Conservation (phyloP, 2,888 invertebrate species). For the Pristionchus fissidentatus region DNA sequence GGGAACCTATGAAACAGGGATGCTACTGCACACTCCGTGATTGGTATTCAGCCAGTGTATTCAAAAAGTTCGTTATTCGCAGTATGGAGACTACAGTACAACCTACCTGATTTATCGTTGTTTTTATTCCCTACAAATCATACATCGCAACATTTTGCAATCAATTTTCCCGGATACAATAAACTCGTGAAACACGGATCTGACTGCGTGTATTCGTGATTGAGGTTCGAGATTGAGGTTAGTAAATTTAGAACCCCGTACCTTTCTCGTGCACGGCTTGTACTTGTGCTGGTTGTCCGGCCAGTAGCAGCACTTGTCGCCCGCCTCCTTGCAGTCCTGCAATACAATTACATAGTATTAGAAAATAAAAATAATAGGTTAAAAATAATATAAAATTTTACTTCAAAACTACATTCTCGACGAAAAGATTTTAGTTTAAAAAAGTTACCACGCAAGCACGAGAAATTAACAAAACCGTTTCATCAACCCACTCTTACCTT, state of each 20-base stretch:
- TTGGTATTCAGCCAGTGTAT: too few relatives aligned
- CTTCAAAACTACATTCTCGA: neutral
- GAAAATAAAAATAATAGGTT: constrained; percentile 80
- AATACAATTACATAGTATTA: too few relatives aligned
- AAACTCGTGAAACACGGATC: too few relatives aligned
- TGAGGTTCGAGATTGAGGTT: too few relatives aligned
- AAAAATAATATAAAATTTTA: neutral
- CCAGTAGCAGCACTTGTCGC: constrained; percentile 83
- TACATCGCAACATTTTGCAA: too few relatives aligned
- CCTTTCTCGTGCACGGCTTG: constrained; percentile 83
- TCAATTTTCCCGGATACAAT: too few relatives aligned
- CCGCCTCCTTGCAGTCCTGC: constrained; percentile 83
- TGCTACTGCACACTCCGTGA: too few relatives aligned
- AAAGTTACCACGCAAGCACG: neutral
- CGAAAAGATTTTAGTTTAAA: neutral
- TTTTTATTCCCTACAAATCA: too few relatives aligned
- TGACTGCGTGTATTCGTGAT: too few relatives aligned
- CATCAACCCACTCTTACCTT: neutral
- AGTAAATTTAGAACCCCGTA: constrained; percentile 78
- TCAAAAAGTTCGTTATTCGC: too few relatives aligned
- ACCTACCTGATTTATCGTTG: too few relatives aligned
- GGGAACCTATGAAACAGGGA: neutral
- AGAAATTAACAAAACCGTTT: neutral
- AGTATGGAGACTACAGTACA: too few relatives aligned
- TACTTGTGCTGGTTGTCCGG: constrained; percentile 43